A percentile compares a stretch with the other conserved stretches of the same genome.
Evolutionary conservation across 2,888 invertebrate species (phyloP).

Genomic region (Petrophora chlorosata): DNA sequence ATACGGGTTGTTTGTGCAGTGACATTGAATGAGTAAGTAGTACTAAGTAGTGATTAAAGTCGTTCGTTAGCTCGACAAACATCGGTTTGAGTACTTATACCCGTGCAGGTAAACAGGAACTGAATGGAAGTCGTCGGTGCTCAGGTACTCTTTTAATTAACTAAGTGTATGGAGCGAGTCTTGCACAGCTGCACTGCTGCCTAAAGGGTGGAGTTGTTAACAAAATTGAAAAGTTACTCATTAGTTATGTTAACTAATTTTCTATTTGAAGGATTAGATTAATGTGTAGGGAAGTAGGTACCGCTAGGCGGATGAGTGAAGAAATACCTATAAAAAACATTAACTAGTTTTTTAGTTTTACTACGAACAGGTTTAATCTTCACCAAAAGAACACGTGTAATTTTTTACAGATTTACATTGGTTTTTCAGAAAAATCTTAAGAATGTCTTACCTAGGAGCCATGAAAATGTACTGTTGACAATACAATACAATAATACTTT

Average conservation of each 20-base stretch:
- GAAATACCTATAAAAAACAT: too few relatives aligned
- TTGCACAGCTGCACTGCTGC: constrained; percentile 50
- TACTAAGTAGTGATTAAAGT: constrained; percentile 51
- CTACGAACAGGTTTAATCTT: too few relatives aligned
- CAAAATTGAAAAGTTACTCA: constrained; percentile 40
- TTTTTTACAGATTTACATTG: too few relatives aligned
- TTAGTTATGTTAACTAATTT: constrained; percentile 26
- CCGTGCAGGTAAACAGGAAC: constrained; percentile 64
- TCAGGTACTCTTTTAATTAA: constrained; percentile 77
- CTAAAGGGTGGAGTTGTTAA: constrained; percentile 47
- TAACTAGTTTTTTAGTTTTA: too few relatives aligned
- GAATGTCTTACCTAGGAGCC: too few relatives aligned
- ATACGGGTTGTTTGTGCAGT: constrained; percentile 38
- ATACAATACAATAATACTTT: too few relatives aligned
- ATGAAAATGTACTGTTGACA: too few relatives aligned
- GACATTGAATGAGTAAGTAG: constrained; percentile 61
- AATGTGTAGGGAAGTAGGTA: background rate
- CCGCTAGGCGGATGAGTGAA: too few relatives aligned
- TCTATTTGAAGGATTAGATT: background rate
- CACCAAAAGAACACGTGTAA: too few relatives aligned
- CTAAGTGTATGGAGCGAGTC: constrained; percentile 69
- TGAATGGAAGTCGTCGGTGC: constrained; percentile 48
- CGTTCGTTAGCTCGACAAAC: constrained; percentile 73
- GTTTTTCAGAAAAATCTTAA: too few relatives aligned
- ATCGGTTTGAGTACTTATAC: constrained; percentile 49